Evolutionary conservation across 2,113 vertebrate genomes (phyloP), one percentile per base, ranked within the genome.

Genomic region (Euleptes europaea): DNA sequence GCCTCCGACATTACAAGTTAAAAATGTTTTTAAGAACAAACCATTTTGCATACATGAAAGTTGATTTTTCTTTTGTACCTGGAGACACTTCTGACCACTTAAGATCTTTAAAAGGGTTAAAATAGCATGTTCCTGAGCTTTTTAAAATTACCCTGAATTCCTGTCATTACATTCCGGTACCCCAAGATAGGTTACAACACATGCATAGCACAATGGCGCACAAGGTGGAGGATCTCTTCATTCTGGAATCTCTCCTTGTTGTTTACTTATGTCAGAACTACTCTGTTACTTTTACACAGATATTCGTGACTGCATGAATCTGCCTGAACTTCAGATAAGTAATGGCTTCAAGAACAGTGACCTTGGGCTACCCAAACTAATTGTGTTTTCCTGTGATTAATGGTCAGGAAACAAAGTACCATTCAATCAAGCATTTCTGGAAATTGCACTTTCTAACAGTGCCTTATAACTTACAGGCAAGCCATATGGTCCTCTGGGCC

Each of bases 401-500:
- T 28, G 57, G 73, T 71, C 82, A 86, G 75, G 75, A 92, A 90
- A 60, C 44, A 86, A 72, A 88, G 65, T 31, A 21, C 40, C 42
- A 38, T 85, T 86, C 88, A 90, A 87, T 78, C 12, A 80, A 84
- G 78, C 73, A 90, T 72, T 85, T 88, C 87, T 92, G 90, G 89
- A 74, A 60, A 42, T 15, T 6, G 0, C 57, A 60, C 73, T 5
- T 49, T 40, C 72, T 7, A 67, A 83, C 87, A 26, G 7, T 44
- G 77, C n/a, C 12, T 17, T 21, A 69, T 77, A 89, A 98, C 98
- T 98, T 94, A 99, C 99, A 93, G 99, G 99, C 87, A 99, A 95
- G 91, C 99, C 99, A 1, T 99, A 98, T 0, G 98, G 98, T 92
- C 99, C 99, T 96, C 98, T 97, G 79, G 98, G 98, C 92, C 98